These are phyloP conservation scores for Sitta carolinensis DNA, from an alignment of 2,797 vertebrate genomes.

Conservation along the genomic window DNA sequence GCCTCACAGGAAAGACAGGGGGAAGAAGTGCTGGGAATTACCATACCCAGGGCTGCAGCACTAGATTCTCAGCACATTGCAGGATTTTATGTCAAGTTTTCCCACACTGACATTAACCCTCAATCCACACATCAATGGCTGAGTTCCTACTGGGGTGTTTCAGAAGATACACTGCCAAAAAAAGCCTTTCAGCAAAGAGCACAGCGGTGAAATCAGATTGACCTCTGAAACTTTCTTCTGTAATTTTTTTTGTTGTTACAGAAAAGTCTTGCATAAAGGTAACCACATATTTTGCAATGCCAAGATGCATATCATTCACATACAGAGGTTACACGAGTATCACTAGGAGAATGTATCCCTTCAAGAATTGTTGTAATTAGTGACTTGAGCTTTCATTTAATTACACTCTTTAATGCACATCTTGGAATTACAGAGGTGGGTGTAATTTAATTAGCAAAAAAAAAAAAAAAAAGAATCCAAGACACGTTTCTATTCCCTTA, in stretches of 20 bases:
- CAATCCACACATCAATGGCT: neutral
- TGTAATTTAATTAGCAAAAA: constrained; percentile 52
- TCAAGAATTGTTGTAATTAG: constrained; percentile 57
- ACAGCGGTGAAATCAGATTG: accelerated
- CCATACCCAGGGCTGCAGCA: neutral
- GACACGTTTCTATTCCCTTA: neutral
- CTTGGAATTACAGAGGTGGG: constrained; percentile 57
- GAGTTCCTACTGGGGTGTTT: neutral
- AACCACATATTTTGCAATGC: neutral
- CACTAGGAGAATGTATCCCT: constrained; percentile 40
- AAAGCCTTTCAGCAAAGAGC: neutral
- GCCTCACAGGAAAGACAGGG: neutral
- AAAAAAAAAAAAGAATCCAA: neutral
- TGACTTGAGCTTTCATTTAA: constrained; percentile 59
- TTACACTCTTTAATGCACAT: constrained; percentile 57
- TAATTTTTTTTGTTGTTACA: neutral
- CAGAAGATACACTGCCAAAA: neutral
- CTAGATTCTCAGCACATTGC: neutral
- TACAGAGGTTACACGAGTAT: constrained; percentile 18
- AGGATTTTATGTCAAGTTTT: constrained; percentile 19
- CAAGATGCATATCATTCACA: neutral
- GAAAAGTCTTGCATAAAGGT: neutral
- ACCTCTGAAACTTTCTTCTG: neutral
- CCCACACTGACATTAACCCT: neutral
- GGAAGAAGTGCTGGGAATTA: neutral